Evolutionary conservation across 2,113 vertebrate genomes (phyloP), one percentile per base, ranked within the genome.

Genomic region (Laterallus jamaicensis): DNA sequence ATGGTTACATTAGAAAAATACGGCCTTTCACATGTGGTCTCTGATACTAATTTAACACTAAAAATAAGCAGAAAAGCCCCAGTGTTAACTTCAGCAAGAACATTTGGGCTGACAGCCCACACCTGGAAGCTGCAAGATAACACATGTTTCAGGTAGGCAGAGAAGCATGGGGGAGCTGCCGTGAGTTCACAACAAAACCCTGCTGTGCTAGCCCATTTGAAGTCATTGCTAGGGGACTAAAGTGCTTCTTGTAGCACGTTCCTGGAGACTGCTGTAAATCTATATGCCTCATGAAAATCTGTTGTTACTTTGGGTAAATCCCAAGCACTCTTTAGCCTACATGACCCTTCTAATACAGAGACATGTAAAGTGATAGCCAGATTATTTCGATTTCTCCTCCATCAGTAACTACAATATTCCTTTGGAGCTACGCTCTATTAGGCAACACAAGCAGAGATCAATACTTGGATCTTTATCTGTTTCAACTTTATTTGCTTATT

Each of bases 401-500:
- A 81, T 88, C 96, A 91, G 89, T 96, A 95, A 85, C 94, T 97
- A 92, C 93, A 95, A 74, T 96, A 97, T 97, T 97, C 93, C 78
- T 95, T 89, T 94, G 75, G 80, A 92, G 88, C 75, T 96, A 89
- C 40, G 29, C 96, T 96, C 95, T 95, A 96, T 95, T 98, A 97
- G 86, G 89, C 95, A 97, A 93, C 90, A 95, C 89, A 96, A 97
- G 88, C 81, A 92, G 88, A 88, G 97, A 98, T 98, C 97, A 97
- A 97, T 98, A 97, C 79, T 93, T 3, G 2, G 95, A 96, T 98
- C 95, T 92, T 97, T 97, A 96, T 96, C 95, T 95, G 74, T 96
- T 97, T 94, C 91, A 92, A 55, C 80, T 96, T 96, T 94, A 93
- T 95, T 97, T 94, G 81, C 83, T 89, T 95, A 95, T 96, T 96